phyloP scores from a whole-genome alignment of 1,140 invertebrate species.

The Wasmannia auropunctata region DNA sequence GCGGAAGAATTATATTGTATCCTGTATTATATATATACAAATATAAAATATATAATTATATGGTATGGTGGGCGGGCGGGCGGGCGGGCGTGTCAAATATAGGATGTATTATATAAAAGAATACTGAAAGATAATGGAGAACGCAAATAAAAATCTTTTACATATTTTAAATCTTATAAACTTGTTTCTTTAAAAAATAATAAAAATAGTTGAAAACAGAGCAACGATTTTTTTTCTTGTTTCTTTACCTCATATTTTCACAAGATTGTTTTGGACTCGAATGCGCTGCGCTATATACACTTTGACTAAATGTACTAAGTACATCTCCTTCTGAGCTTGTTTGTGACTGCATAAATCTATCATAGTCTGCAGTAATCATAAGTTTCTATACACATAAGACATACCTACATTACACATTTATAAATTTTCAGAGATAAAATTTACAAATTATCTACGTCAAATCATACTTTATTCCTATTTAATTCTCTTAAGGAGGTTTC shows the following conservation, averaged over 20 bases:
- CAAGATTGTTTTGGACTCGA: conserved; percentile 68
- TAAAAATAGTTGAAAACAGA: no score
- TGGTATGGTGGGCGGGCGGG: no score
- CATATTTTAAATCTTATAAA: neutral
- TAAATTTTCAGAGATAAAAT: neutral
- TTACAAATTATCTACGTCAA: neutral
- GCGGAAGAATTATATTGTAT: conserved; percentile 81
- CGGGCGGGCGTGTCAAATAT: no score
- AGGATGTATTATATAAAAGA: conserved; percentile 11
- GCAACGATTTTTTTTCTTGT: no score
- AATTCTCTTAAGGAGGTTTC: conserved; percentile 73
- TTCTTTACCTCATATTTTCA: conserved; percentile 52
- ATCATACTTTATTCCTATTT: conserved; percentile 76
- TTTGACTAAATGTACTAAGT: conserved; percentile 78
- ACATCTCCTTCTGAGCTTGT: conserved; percentile 75
- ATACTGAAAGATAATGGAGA: neutral
- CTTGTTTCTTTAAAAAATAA: conserved; percentile 54
- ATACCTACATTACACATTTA: conserved; percentile 37
- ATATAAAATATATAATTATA: neutral
- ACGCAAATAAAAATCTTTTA: neutral
- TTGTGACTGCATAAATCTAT: conserved; percentile 77
- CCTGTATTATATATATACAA: conserved; percentile 38
- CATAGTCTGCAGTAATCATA: conserved; percentile 79
- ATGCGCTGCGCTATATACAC: conserved; percentile 75
- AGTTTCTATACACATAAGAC: conserved; percentile 42